Conservation (phyloP, 1,140 invertebrate species). For the Sitodiplosis mosellana region DNA sequence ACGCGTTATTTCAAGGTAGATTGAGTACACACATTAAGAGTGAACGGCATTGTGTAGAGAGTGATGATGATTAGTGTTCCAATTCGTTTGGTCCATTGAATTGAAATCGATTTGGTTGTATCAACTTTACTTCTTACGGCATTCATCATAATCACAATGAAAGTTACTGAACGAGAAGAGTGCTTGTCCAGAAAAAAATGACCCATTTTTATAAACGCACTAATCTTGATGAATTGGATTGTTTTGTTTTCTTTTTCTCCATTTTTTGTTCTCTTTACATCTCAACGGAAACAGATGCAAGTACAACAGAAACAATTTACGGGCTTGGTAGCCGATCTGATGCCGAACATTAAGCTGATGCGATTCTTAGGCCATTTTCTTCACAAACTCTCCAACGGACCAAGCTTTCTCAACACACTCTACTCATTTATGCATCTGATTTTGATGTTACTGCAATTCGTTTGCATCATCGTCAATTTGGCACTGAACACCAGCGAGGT, state of each 20-base stretch:
- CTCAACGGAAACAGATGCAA: slow-evolving; percentile 3
- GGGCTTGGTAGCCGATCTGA: slow-evolving; percentile 60
- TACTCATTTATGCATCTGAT: slow-evolving; percentile 40
- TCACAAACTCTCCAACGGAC: slow-evolving; percentile 51
- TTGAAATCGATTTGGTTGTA: no score
- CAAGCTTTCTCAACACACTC: slow-evolving; percentile 33
- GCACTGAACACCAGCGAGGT: slow-evolving; percentile 51
- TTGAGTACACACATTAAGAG: no score
- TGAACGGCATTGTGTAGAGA: no score
- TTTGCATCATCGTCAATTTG: slow-evolving; percentile 44
- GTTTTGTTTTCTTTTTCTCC: background rate
- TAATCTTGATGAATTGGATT: background rate
- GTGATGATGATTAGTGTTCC: no score
- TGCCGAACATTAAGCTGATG: slow-evolving; percentile 64
- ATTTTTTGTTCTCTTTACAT: no score
- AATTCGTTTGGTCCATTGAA: no score
- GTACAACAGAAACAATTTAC: slow-evolving; percentile 12
- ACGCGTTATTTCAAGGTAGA: no score
- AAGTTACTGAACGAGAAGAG: no score
- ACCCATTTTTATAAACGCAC: no score
- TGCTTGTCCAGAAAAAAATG: no score
- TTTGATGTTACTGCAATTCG: slow-evolving; percentile 42
- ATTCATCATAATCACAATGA: no score
- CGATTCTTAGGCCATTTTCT: slow-evolving; percentile 55
- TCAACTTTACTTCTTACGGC: no score